Evolutionary conservation across 2,797 vertebrate genomes (phyloP).

Genomic region (Falco biarmicus): DNA sequence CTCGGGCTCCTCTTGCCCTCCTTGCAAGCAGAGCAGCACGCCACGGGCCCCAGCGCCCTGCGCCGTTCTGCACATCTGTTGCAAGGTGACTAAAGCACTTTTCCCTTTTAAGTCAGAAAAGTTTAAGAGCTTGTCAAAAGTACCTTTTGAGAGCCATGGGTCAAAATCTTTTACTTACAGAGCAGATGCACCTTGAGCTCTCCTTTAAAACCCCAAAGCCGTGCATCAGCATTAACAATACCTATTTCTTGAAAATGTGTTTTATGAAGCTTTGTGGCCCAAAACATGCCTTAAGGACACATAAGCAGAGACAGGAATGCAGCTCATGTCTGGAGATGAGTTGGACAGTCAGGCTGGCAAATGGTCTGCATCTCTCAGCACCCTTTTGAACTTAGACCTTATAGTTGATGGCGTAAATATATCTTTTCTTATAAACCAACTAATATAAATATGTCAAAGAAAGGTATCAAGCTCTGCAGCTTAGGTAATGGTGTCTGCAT

Average conservation of each 20-base stretch:
- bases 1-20: background rate
- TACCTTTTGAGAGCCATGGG: background rate
- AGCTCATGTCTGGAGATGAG: background rate
- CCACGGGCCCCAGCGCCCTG: accelerated
- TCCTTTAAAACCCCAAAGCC: background rate
- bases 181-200: background rate
- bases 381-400: background rate
- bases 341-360: accelerated
- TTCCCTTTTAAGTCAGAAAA: background rate
- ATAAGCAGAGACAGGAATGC: background rate
- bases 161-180: background rate
- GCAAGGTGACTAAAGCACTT: no score
- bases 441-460: background rate
- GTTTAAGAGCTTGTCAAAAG: background rate
- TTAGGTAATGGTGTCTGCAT: background rate
- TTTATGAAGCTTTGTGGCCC: background rate
- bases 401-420: background rate
- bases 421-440: background rate
- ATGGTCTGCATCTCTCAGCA: background rate
- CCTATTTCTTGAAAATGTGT: background rate
- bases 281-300: background rate
- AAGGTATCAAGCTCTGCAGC: background rate
- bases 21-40: accelerated
- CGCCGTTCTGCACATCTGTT: background rate
- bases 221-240: background rate